Base-by-base conservation (phyloP, 1,140 invertebrate species). In the Phymorhynchus buccinoides region DNA sequence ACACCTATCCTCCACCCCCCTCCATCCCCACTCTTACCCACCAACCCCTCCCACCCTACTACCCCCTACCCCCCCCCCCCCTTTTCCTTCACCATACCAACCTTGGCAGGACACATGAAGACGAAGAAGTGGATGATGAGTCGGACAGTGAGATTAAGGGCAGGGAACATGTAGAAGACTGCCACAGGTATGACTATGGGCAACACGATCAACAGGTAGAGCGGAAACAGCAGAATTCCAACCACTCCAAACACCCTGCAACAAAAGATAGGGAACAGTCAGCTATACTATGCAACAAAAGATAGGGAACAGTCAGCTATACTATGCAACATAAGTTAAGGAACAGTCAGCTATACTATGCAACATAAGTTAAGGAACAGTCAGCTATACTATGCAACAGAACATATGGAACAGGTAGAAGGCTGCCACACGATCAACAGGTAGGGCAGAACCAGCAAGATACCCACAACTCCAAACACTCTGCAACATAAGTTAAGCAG, bases 341-440 rank as follows among this genome's bases (percentile, higher is more conserved):
- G n/a, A n/a, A n/a, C n/a, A n/a, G n/a, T n/a, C n/a, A n/a, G n/a
- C n/a, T n/a, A n/a, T n/a, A n/a, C n/a, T n/a, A n/a, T n/a, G n/a
- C n/a, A n/a, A n/a, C n/a, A n/a, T n/a, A n/a, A n/a, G n/a, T n/a
- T n/a, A n/a, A n/a, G n/a, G n/a, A n/a, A n/a, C n/a, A n/a, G n/a
- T n/a, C n/a, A n/a, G n/a, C n/a, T n/a, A n/a, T n/a, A n/a, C n/a
- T n/a, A n/a, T n/a, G n/a, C n/a, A n/a, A n/a, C n/a, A n/a, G n/a
- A n/a, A n/a, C n/a, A n/a, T n/a, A n/a, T n/a, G 82, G 79, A 88
- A 73, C 80, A 88, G 73, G 85, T 89, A 79, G 88, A 91, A 80
- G 77, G 86, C 80, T 66, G 87, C n/a, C 82, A 90, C 42, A 89
- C 44, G 3, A 90, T 16, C 27, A 87, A 18, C 75, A 88, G 86